Evolutionary conservation across 2,797 vertebrate species (phyloP).

Genomic region (Myotis daubentonii): DNA sequence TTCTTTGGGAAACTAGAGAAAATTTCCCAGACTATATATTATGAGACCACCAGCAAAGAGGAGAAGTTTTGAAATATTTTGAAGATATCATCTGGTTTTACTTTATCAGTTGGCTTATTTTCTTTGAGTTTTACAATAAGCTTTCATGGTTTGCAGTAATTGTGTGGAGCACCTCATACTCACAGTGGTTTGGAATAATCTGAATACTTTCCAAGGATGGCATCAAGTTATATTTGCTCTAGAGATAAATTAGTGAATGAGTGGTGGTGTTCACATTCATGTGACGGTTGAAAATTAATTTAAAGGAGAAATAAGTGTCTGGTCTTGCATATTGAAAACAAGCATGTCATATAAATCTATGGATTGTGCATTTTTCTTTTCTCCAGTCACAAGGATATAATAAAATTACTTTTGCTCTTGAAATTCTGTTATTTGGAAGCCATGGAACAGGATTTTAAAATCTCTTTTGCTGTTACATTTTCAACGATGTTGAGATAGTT

Average conservation of each 20-base stretch:
- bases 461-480: background rate
- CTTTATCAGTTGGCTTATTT: conserved; percentile 5
- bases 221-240: background rate
- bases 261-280: background rate
- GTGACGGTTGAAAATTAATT: conserved; percentile 6
- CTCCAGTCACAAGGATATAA: background rate
- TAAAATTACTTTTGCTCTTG: background rate
- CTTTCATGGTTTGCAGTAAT: background rate
- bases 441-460: background rate
- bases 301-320: conserved; percentile 19
- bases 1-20: background rate
- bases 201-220: background rate
- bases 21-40: background rate
- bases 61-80: background rate
- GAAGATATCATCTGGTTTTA: conserved; percentile 35
- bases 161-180: background rate
- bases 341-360: background rate
- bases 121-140: background rate
- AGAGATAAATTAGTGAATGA: background rate
- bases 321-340: conserved; percentile 30
- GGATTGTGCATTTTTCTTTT: background rate
- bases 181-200: background rate
- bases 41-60: background rate
- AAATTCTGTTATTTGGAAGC: conserved; percentile 34
- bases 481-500: background rate